phyloP scores from a whole-genome alignment of 2,797 vertebrate species.

The Prionace glauca region DNA sequence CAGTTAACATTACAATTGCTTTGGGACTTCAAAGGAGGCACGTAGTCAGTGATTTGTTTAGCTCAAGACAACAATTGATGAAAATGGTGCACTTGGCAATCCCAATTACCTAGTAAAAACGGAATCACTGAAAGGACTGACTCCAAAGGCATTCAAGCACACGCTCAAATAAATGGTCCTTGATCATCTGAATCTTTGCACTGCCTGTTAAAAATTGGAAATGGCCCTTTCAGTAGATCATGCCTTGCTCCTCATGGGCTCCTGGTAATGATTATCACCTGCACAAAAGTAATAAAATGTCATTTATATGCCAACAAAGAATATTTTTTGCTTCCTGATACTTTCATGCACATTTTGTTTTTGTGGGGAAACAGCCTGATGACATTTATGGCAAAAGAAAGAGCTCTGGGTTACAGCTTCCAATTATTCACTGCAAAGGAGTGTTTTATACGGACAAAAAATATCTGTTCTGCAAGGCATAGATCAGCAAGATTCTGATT shows the following conservation, averaged over 20 bases:
- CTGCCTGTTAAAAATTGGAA: background rate
- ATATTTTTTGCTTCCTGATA: too few species aligned
- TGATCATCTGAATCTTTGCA: background rate
- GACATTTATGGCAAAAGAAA: background rate
- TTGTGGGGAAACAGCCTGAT: background rate
- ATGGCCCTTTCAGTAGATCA: background rate
- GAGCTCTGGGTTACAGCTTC: background rate
- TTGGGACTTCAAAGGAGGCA: background rate
- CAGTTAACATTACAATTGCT: conserved; percentile 18
- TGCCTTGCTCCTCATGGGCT: background rate
- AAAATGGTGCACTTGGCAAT: conserved; percentile 30
- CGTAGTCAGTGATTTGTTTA: conserved; percentile 9
- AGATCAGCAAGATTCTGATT: background rate
- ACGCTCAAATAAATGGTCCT: background rate
- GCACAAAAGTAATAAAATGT: background rate
- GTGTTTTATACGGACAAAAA: background rate
- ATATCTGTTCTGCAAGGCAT: background rate
- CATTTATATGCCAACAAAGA: background rate
- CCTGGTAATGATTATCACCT: background rate
- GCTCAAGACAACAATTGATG: conserved; percentile 23
- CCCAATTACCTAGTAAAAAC: conserved; percentile 26
- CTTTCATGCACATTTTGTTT: background rate
- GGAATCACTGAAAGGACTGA: background rate
- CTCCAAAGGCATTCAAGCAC: background rate
- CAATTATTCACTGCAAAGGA: background rate